A percentile compares a stretch with the other conserved stretches of the same genome.
phyloP scores from a whole-genome alignment of 2,888 invertebrate species.

The Scaptomyza flava region DNA sequence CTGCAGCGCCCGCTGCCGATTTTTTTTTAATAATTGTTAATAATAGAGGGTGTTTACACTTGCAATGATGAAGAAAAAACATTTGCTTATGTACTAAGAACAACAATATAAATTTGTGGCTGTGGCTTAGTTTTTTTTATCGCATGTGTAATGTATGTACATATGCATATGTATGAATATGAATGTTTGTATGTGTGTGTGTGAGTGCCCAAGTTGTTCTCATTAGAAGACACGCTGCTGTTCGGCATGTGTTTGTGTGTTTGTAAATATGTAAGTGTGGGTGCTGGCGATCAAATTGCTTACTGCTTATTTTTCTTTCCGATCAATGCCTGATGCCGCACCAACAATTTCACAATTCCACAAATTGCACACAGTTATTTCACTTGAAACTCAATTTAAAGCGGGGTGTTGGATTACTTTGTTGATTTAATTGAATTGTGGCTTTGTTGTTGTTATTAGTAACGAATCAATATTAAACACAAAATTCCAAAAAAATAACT shows the following conservation, averaged over 20 bases:
- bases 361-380: slow-evolving; percentile 40
- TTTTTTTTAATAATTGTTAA: slow-evolving; percentile 31
- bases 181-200: slow-evolving; percentile 14
- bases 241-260: slow-evolving; percentile 29
- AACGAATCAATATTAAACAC: slow-evolving; percentile 52
- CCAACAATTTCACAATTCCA: slow-evolving; percentile 55
- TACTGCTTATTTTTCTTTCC: slow-evolving; percentile 33
- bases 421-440: slow-evolving; percentile 3
- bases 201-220: slow-evolving; percentile 47
- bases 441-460: slow-evolving; percentile 13
- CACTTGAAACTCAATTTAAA: slow-evolving; percentile 25
- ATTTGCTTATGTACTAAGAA: slow-evolving; percentile 1
- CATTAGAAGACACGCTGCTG: slow-evolving; percentile 51
- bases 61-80: not conserved
- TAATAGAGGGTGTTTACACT: slow-evolving; percentile 28
- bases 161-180: slow-evolving; percentile 1
- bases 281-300: slow-evolving; percentile 45
- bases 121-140: slow-evolving; percentile 19
- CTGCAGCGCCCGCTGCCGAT: slow-evolving; percentile 21
- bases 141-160: slow-evolving; percentile 18
- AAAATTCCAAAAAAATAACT: slow-evolving; percentile 68
- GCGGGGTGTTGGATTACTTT: slow-evolving; percentile 2
- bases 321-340: slow-evolving; percentile 21
- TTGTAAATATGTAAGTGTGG: slow-evolving; percentile 23
- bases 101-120: slow-evolving; percentile 13